Evolutionary conservation across 2,888 invertebrate species (phyloP), one percentile per base, ranked within the genome.

Genomic region (Subacronicta megacephala): DNA sequence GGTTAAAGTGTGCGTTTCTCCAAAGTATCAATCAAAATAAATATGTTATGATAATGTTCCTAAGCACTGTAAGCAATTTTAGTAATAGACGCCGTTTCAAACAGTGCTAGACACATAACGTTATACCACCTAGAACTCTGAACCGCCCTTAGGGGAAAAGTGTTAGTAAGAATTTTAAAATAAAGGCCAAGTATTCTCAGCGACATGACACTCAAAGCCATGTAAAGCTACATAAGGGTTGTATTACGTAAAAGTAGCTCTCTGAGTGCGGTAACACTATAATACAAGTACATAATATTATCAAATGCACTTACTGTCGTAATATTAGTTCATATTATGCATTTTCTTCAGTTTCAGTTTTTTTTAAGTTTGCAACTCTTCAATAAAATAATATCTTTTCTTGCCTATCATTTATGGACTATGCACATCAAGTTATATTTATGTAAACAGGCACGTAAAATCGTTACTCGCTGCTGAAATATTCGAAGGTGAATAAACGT

Each of bases 381-480:
- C 62, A 61, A 59, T 63, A 61, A 59, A 61, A 59, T 63, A 61
- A 59, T 61, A 57, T 42, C 10, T 37, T 61, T 50, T 53, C 35
- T 51, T 29, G 1, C 37, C 46, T 16, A 57, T 23, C 49, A 59
- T 44, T 31, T 54, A 61, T 43, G 50, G 64, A 60, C 68, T 70
- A 77, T 70, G 65, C 56, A 70, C 70, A 77, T 51, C 31, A 49
- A 38, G 47, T 66, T 56, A 72, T 64, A 63, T 74, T 76, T 57
- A 59, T 62, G 60, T 57, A 72, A 66, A 77, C 47, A 45, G 41
- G 44, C 61, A 52, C 49, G 40, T 50, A 41, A 69, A 69, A 65
- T 55, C 56, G 62, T 54, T 46, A 38, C 46, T 50, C 35, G 33
- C 40, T 37, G 10, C n/a, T n/a, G 45, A 38, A 51, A 69, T 61